A percentile compares a stretch with the other conserved stretches of the same genome.
Evolutionary conservation across 2,888 invertebrate species (phyloP).

Genomic region (Habroteleia sp.): DNA sequence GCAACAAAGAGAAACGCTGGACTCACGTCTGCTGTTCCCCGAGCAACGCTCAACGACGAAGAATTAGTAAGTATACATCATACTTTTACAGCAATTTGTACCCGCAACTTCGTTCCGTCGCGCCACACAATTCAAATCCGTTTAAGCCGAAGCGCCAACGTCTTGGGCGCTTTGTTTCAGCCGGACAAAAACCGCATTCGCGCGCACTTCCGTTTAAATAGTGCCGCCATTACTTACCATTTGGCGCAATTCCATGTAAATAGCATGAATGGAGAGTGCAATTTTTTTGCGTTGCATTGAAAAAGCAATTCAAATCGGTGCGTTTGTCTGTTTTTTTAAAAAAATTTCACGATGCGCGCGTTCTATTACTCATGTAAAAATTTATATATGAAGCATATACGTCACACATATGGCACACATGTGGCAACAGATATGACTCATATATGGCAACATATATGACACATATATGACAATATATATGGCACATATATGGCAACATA

Average conservation of each 20-base stretch:
- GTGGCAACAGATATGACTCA: no score
- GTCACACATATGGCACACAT: no score
- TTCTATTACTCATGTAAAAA: no score
- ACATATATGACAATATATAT: no score
- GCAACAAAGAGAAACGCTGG: slow-evolving; percentile 99
- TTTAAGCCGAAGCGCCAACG: slow-evolving; percentile 40
- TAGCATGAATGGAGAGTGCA: slow-evolving; percentile 30
- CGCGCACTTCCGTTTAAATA: not conserved
- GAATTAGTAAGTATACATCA: slow-evolving; percentile 91
- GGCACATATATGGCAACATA: no score
- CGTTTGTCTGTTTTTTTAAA: no score
- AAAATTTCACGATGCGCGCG: no score
- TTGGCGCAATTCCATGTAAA: not conserved
- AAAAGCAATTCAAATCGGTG: no score
- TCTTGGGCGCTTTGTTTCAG: slow-evolving; percentile 36
- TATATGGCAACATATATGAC: no score
- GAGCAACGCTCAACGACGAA: slow-evolving; percentile 98
- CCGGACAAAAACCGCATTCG: not conserved
- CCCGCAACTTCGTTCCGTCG: slow-evolving; percentile 23
- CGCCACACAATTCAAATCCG: slow-evolving; percentile 7
- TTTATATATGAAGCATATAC: no score
- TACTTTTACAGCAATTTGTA: no score
- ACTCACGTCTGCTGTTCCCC: slow-evolving; percentile 96
- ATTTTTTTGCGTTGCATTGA: no score
- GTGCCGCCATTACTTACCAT: not conserved